Evolutionary conservation across 2,113 vertebrate species (phyloP).

Genomic region (Heptranchias perlo): DNA sequence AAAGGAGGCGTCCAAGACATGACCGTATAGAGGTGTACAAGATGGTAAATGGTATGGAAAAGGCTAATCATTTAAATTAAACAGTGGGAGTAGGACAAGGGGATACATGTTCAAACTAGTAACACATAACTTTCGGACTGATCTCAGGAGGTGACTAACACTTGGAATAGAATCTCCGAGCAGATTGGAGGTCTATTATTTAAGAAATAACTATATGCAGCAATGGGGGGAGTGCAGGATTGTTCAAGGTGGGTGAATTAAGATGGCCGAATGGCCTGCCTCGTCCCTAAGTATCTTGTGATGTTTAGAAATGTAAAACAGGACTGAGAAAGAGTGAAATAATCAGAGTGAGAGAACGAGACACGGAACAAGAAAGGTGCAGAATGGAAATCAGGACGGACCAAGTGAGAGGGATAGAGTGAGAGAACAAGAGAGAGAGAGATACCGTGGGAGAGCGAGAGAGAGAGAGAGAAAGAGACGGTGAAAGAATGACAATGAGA

Average conservation of each 20-base stretch:
- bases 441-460: background rate
- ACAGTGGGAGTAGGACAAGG: background rate
- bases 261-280: background rate
- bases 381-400: background rate
- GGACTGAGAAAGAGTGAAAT: background rate
- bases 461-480: background rate
- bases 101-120: background rate
- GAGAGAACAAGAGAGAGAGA: background rate
- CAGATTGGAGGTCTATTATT: background rate
- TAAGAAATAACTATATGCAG: background rate
- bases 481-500: too few species aligned
- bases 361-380: background rate
- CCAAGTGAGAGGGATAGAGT: background rate
- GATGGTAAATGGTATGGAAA: background rate
- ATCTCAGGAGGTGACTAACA: background rate
- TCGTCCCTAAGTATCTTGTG: background rate
- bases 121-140: background rate
- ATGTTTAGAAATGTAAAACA: background rate
- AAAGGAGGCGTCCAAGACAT: background rate
- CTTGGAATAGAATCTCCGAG: background rate
- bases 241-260: too few species aligned
- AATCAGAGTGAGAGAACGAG: background rate
- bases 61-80: background rate
- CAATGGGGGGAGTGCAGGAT: too few species aligned
- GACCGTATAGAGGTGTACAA: background rate